Base-by-base conservation (phyloP, 2,113 vertebrate species). In the Oceanodroma tethys region DNA sequence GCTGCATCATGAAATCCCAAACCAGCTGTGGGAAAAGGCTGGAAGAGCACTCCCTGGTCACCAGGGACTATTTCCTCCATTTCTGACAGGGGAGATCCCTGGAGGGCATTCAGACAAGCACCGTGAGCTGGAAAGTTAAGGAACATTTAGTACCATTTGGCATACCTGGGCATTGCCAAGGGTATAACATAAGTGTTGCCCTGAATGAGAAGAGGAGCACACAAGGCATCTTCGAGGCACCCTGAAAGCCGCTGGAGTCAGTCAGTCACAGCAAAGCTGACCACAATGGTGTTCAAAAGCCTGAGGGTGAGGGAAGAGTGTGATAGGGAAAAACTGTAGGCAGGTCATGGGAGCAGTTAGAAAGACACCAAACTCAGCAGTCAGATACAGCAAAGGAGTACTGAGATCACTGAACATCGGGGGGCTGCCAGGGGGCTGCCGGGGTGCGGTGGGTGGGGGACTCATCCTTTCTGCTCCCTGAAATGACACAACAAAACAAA, bases 361-460 rank as follows among this genome's bases (percentile, higher is more conserved):
- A 29, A 81, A 70, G 60, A 38, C 2, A 4, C 10, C 27, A 73
- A 47, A 43, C 50, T 66, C 71, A 72, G 23, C 60, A 81, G 62
- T 23, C 52, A 21, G 71, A 34, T n/a, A 53, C 13, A 50, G 48
- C 60, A 68, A 48, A 70, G 79, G 15, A 82, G 11, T 20, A 23
- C 38, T 52, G 60, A 87, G 73, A 43, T 20, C 40, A 20, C 53
- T 29, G 53, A 36, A 52, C 17, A 14, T 9, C 0, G 0, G 19
- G 38, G 38, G 17, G 27, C 32, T 83, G 50, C 32, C 30, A 9
- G 27, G 45, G 45, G 11, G 22, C 48, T 65, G 62, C 52, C 0
- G 1, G 23, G 30, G 21, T n/a, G 36, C 8, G 3, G 9, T 0
- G 0, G 15, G 27, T 22, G 52, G 19, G 21, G 21, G 27, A 22